Evolutionary conservation across 2,888 invertebrate genomes (phyloP).

Genomic region (Sycophila texana): DNA sequence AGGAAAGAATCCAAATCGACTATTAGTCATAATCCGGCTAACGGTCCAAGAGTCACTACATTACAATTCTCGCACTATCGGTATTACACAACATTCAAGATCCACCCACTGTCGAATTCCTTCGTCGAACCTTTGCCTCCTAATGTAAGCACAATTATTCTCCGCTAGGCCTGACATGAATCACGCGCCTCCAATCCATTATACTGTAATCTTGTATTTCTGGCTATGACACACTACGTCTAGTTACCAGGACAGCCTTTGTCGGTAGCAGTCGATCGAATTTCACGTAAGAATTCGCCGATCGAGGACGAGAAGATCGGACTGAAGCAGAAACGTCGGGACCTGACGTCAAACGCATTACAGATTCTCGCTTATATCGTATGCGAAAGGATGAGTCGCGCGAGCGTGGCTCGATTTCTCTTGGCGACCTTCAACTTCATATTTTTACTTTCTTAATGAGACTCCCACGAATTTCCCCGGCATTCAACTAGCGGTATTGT

Average conservation of each 20-base stretch:
- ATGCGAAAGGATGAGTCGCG: slow-evolving; percentile 16
- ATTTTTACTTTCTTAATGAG: slow-evolving; percentile 36
- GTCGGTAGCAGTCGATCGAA: neutral
- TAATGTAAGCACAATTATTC: neutral
- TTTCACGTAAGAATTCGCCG: slow-evolving; percentile 30
- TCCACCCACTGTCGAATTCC: slow-evolving; percentile 15
- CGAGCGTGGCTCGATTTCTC: slow-evolving; percentile 7
- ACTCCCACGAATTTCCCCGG: slow-evolving; percentile 15
- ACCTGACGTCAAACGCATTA: slow-evolving; percentile 1
- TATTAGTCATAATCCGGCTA: too few relatives aligned
- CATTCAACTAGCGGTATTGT: slow-evolving; percentile 25
- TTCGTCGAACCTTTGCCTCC: neutral
- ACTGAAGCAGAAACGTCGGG: neutral
- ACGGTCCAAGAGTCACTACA: slow-evolving; percentile 2
- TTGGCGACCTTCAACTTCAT: slow-evolving; percentile 34
- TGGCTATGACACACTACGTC: slow-evolving; percentile 15
- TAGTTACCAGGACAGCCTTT: neutral
- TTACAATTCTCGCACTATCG: slow-evolving; percentile 41
- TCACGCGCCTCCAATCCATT: slow-evolving; percentile 2
- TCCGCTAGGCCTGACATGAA: slow-evolving; percentile 1
- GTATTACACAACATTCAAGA: slow-evolving; percentile 8
- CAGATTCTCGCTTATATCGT: slow-evolving; percentile 9
- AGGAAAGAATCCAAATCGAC: too few relatives aligned
- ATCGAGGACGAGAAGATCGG: neutral
- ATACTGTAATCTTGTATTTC: slow-evolving; percentile 22